phyloP scores from a whole-genome alignment of 2,113 vertebrate species.

The Phaetusa simplex region DNA sequence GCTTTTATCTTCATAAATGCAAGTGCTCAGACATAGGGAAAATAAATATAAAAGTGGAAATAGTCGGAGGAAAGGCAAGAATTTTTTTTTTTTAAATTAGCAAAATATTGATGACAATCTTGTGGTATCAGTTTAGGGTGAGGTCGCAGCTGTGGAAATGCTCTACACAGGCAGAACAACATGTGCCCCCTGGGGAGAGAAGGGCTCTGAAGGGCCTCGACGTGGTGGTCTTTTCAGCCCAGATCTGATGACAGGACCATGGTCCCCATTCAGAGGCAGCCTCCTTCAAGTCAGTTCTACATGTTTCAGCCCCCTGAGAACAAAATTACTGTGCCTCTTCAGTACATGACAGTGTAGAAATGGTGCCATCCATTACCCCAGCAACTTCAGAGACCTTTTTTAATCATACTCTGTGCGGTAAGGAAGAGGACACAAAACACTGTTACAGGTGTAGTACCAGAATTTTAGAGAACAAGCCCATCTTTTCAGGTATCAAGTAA shows the following conservation, averaged over 20 bases:
- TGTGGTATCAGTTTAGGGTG: neutral
- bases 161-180: neutral
- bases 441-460: neutral
- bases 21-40: neutral
- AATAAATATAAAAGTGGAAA: neutral
- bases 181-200: neutral
- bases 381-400: neutral
- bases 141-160: neutral
- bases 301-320: neutral
- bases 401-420: neutral
- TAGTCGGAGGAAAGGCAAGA: neutral
- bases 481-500: neutral
- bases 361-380: neutral
- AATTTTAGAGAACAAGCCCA: neutral
- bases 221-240: accelerated
- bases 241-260: neutral
- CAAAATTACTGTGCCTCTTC: neutral
- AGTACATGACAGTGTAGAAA: neutral
- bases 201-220: neutral
- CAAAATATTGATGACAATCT: neutral
- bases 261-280: neutral
- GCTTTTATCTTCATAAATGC: neutral
- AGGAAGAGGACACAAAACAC: neutral
- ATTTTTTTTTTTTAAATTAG: neutral
- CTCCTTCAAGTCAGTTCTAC: neutral